A percentile compares a stretch with the other conserved stretches of the same genome.
Conservation (phyloP, 2,797 vertebrate species). For the Epinephelus awoara region DNA sequence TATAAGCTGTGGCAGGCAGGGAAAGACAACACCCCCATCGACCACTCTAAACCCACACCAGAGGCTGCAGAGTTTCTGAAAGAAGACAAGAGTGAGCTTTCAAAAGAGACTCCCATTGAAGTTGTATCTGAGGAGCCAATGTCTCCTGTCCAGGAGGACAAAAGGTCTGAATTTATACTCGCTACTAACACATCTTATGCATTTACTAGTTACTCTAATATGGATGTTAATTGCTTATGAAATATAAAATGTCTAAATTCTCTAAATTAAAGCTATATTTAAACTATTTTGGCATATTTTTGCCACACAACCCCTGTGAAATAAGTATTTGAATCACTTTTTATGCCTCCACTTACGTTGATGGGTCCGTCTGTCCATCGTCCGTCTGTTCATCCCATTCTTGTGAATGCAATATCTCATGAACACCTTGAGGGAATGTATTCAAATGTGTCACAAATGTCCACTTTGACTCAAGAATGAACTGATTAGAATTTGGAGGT, state of each 20-base stretch:
- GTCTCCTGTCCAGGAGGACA: conserved; percentile 46
- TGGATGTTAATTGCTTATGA: not conserved
- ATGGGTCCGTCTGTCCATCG: no score
- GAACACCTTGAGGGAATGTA: no score
- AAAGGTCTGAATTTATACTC: conserved; percentile 57
- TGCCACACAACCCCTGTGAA: no score
- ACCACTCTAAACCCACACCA: conserved; percentile 91
- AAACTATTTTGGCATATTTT: no score
- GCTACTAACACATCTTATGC: not conserved
- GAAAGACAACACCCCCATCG: conserved; percentile 91
- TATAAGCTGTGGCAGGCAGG: conserved; percentile 97
- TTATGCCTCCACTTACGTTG: no score
- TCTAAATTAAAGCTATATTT: no score
- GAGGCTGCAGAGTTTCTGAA: conserved; percentile 87
- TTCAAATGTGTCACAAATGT: no score
- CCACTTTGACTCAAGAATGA: no score
- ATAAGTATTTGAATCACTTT: no score
- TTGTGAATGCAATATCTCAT: no score
- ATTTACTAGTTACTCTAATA: not conserved
- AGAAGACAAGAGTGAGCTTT: conserved; percentile 29
- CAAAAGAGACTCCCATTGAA: conserved; percentile 34
- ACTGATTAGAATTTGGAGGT: no score
- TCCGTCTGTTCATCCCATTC: no score
- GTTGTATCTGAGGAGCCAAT: conserved; percentile 26
- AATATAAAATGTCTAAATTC: not conserved